phyloP scores from a whole-genome alignment of 2,797 vertebrate genomes.

The Urophycis tenuis region DNA sequence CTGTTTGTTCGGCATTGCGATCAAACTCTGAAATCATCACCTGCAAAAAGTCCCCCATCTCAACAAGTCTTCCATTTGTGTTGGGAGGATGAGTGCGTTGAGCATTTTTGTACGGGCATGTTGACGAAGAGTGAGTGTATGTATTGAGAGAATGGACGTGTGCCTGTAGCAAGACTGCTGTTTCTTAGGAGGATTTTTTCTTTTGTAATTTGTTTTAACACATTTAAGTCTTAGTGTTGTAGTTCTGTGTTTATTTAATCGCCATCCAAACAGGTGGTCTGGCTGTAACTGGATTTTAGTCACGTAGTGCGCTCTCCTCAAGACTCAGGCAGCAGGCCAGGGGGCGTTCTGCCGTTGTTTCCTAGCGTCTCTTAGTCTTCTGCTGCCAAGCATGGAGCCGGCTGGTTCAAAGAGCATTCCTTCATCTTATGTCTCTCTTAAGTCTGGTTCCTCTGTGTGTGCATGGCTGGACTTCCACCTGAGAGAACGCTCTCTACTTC shows the following conservation, averaged over 20 bases:
- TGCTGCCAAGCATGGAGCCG: neutral
- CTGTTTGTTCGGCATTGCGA: slow-evolving; percentile 19
- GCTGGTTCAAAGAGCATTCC: neutral
- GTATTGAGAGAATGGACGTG: slow-evolving; percentile 22
- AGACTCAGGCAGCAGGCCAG: slow-evolving; percentile 8
- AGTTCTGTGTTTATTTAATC: slow-evolving; percentile 17
- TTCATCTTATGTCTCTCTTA: neutral
- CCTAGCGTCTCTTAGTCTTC: slow-evolving; percentile 1
- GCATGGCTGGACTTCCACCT: neutral
- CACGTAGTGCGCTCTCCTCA: slow-evolving; percentile 2
- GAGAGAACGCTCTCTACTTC: too few species aligned
- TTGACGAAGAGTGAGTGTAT: slow-evolving; percentile 36
- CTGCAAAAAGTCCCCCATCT: slow-evolving; percentile 23
- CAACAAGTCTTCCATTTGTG: slow-evolving; percentile 52
- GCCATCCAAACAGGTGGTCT: slow-evolving; percentile 36
- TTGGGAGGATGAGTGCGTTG: slow-evolving; percentile 26
- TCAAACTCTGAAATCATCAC: slow-evolving; percentile 31
- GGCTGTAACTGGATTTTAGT: slow-evolving; percentile 38
- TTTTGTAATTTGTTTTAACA: slow-evolving; percentile 25
- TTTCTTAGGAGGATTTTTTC: slow-evolving; percentile 14
- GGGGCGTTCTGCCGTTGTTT: slow-evolving; percentile 30
- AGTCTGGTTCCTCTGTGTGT: neutral
- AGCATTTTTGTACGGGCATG: slow-evolving; percentile 26
- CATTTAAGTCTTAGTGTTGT: slow-evolving; percentile 28
- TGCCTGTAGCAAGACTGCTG: slow-evolving; percentile 30